Base-by-base conservation (phyloP, 2,113 vertebrate species). In the Nothobranchius kuhntae region DNA sequence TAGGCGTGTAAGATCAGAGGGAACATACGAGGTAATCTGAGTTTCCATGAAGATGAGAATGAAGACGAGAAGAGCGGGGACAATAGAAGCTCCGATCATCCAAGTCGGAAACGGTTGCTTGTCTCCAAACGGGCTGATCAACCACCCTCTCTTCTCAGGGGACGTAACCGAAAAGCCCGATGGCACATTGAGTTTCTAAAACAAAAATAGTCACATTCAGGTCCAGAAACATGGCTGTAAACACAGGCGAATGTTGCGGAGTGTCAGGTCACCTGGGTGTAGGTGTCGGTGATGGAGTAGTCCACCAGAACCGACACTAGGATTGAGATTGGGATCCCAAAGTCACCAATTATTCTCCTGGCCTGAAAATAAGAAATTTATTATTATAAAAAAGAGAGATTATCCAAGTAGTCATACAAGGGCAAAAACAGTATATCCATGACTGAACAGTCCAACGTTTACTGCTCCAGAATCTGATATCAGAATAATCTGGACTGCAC, bases 1-100 rank as follows among this genome's bases (percentile, higher is more conserved):
- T 14, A 57, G 0, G 13, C 13, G 6, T 3, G n/a, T 1, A 9
- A 12, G 4, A 42, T 60, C 6, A 57, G 52, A 26, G 7, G 11
- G 26, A 40, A 92, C 98, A 91, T 90, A 98, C 98, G 96, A 96
- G 1, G 98, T 99, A 80, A 99, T 99, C 80, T 99, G 97, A 3
- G 97, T 98, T 91, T 99, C 98, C 96, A 99, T 98, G 87, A 99
- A 99, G 88, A 99, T 98, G 68, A 99, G 94, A 86, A 99, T 99
- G 88, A 99, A 98, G 80, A 99, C 96, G 12, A 99, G 91, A 17
- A 98, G 92, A 5, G 97, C 98, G 0, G 98, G 98, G n/a, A 98
- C 93, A 9, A 96, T 89, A 0, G 96, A 95, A 0, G 96, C 98
- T 53, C 95, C 95, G 95, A 99, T 99, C 97, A 99, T 98, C 98